phyloP scores from a whole-genome alignment of 2,113 vertebrate species.

The Oryzias celebensis region DNA sequence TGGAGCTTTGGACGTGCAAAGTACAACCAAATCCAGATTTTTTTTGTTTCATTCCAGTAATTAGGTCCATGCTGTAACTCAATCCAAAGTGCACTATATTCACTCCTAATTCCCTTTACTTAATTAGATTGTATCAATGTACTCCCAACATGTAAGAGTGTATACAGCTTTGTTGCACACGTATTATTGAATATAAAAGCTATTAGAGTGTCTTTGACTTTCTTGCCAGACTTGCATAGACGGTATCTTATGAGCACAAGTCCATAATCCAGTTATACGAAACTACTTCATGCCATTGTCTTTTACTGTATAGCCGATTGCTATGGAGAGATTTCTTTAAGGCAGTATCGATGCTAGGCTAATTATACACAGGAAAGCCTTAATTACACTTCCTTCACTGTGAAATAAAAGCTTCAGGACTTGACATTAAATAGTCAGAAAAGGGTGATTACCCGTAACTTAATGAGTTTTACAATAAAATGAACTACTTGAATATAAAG shows the following conservation, averaged over 20 bases:
- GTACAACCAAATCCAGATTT: slow-evolving; percentile 21
- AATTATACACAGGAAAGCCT: slow-evolving; percentile 6
- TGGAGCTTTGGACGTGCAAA: slow-evolving; percentile 17
- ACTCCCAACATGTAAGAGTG: slow-evolving; percentile 19
- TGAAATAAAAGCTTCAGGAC: neutral
- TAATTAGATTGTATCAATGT: slow-evolving; percentile 25
- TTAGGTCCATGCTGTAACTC: slow-evolving; percentile 24
- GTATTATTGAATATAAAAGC: slow-evolving; percentile 28
- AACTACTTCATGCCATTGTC: slow-evolving; percentile 31
- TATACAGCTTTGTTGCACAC: slow-evolving; percentile 33
- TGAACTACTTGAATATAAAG: neutral
- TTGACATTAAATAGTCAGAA: neutral
- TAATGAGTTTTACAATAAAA: neutral
- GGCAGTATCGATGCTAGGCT: slow-evolving; percentile 8
- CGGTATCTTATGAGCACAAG: slow-evolving; percentile 23
- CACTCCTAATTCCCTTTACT: slow-evolving; percentile 37
- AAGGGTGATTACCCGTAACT: neutral
- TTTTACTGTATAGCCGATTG: slow-evolving; percentile 17
- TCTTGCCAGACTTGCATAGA: slow-evolving; percentile 42
- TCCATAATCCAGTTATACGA: slow-evolving; percentile 51
- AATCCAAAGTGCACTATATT: slow-evolving; percentile 14
- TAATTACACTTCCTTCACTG: neutral
- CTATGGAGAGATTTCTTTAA: slow-evolving; percentile 11
- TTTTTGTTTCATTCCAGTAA: slow-evolving; percentile 30
- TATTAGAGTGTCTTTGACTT: slow-evolving; percentile 20